These are phyloP conservation scores for Chalcis sispes DNA, from an alignment of 2,888 invertebrate species.

Conservation along the genomic window DNA sequence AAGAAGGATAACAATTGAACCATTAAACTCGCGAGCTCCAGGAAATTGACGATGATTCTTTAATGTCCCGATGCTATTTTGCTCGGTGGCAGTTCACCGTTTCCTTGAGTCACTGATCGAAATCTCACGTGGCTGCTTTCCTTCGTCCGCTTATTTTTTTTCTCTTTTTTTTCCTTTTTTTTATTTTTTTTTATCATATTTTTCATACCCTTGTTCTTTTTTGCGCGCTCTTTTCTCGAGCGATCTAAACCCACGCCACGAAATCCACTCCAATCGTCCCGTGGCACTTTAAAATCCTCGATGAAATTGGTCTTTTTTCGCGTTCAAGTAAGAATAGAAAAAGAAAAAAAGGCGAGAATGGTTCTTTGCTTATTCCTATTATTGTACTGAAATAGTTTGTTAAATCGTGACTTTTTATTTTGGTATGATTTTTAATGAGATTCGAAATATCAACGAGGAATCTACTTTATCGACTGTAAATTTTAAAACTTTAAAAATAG, in stretches of 20 bases:
- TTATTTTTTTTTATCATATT: background rate
- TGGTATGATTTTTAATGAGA: no score
- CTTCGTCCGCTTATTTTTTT: slow-evolving; percentile 52
- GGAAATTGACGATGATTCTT: slow-evolving; percentile 41
- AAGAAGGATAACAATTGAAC: background rate
- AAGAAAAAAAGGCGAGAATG: no score
- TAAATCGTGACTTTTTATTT: background rate
- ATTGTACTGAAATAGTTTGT: background rate
- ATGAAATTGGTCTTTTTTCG: slow-evolving; percentile 43
- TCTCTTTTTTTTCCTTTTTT: slow-evolving; percentile 72
- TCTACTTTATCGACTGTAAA: no score
- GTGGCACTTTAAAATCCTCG: slow-evolving; percentile 54
- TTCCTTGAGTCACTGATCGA: slow-evolving; percentile 42
- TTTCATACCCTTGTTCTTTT: slow-evolving; percentile 35
- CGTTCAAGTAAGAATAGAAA: slow-evolving; percentile 1
- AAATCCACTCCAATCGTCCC: slow-evolving; percentile 57
- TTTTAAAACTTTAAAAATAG: no score
- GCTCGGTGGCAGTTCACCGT: slow-evolving; percentile 14
- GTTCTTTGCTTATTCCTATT: slow-evolving; percentile 31
- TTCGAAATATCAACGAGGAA: no score
- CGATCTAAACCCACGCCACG: slow-evolving; percentile 63
- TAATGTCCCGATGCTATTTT: slow-evolving; percentile 44
- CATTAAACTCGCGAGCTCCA: background rate
- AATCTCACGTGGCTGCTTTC: slow-evolving; percentile 33
- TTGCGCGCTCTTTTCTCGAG: slow-evolving; percentile 60